These are phyloP conservation scores for Standfussiana lucernea DNA, from an alignment of 2,888 invertebrate genomes.

Conservation along the genomic window DNA sequence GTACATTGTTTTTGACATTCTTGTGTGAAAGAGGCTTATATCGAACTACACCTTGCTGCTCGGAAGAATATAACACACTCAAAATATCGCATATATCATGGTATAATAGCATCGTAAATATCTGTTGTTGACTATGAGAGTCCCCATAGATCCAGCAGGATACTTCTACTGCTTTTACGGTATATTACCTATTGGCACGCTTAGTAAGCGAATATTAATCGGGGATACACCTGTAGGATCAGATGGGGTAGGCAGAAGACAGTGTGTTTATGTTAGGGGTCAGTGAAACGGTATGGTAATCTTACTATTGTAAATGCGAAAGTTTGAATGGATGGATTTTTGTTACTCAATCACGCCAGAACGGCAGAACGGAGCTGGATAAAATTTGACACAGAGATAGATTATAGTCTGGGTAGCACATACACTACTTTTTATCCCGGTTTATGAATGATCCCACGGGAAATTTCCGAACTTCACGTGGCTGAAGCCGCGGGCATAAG, in stretches of 20 bases:
- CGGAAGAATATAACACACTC: neutral
- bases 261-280: neutral
- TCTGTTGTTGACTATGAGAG: constrained; percentile 32
- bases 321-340: too few species aligned
- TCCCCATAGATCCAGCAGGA: neutral
- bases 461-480: too few species aligned
- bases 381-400: too few species aligned
- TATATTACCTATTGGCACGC: constrained; percentile 9
- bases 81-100: constrained; percentile 28
- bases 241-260: neutral
- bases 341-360: too few species aligned
- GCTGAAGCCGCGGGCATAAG: too few species aligned
- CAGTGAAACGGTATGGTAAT: neutral
- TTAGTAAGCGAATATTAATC: constrained; percentile 31
- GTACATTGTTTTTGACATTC: neutral
- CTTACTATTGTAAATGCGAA: too few species aligned
- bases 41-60: neutral
- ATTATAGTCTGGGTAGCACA: too few species aligned
- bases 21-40: neutral
- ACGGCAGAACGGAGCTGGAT: too few species aligned
- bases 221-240: neutral
- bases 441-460: too few species aligned
- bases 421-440: too few species aligned
- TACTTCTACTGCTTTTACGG: neutral
- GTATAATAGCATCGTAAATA: constrained; percentile 44